Evolutionary conservation across 2,888 invertebrate species (phyloP), one percentile per base, ranked within the genome.

Genomic region (Limnephilus auricula): DNA sequence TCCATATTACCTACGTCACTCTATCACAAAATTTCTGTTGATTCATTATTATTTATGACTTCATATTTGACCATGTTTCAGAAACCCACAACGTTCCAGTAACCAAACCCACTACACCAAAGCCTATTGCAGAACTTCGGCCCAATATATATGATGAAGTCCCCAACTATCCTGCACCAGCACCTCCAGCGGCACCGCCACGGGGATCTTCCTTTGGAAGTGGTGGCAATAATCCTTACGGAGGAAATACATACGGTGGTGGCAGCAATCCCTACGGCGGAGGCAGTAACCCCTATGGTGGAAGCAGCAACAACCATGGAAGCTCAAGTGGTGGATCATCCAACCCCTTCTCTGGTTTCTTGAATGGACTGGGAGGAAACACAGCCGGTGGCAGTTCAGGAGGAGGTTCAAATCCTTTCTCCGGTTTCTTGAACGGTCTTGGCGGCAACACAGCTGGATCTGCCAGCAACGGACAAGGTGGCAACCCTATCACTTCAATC

Each of bases 131-230:
- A 2, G 92, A 91, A 6, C 31, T 92, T 94, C 95, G 95, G 6
- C 93, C 94, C 13, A 93, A 94, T 65, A 94, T 94, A 93, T 94
- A 94, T 89, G 95, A 96, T 90, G 94, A 94, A 2, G 93, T 94
- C 2, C 96, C 96, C 5, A 94, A 94, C 93, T 96, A 96, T 93
- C 95, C 95, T 13, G 95, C 96, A n/a, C 96, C 96, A 0, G 95
- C 95, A 0, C 95, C 95, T 2, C 65, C 65, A 2, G 65, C 65
- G 25, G 65, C 65, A 92, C 95, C 95, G 1, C 93, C 93, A 65
- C 92, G 93, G 13, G 93, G 92, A 45, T 93, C 93, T 0, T 94
- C 94, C 3, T 94, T 94, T 40, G 94, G 94, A 31, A 93, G 90
- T 31, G 94, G 94, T 90, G 94, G 94, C 34, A 93, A 93, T 65